Evolutionary conservation across 2,113 vertebrate genomes (phyloP).

Genomic region (Crocuta crocuta): DNA sequence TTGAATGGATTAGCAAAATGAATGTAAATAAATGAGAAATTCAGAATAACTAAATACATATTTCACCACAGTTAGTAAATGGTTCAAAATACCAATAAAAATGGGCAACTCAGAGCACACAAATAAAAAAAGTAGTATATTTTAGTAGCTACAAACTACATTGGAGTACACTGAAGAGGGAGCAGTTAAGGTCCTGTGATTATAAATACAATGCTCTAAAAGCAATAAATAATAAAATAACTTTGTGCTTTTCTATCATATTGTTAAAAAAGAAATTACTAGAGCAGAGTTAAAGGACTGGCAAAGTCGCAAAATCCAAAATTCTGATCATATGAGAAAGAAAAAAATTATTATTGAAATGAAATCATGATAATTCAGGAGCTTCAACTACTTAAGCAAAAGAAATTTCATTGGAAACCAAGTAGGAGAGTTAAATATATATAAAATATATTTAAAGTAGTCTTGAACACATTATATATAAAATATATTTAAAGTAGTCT

Average conservation of each 20-base stretch:
- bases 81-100: neutral
- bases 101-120: neutral
- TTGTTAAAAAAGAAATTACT: constrained; percentile 50
- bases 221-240: constrained; percentile 43
- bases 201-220: neutral
- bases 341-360: neutral
- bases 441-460: neutral
- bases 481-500: neutral
- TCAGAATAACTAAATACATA: neutral
- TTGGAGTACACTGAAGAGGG: neutral
- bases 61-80: neutral
- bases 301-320: neutral
- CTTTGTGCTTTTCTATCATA: neutral
- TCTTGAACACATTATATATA: neutral
- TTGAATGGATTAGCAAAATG: neutral
- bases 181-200: neutral
- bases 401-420: neutral
- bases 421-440: neutral
- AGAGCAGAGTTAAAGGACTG: neutral
- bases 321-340: neutral
- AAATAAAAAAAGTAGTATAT: neutral
- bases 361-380: neutral
- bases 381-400: neutral
- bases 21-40: neutral
- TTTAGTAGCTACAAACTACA: neutral